phyloP scores from a whole-genome alignment of 1,140 invertebrate genomes.

The Pteromalus puparum region DNA sequence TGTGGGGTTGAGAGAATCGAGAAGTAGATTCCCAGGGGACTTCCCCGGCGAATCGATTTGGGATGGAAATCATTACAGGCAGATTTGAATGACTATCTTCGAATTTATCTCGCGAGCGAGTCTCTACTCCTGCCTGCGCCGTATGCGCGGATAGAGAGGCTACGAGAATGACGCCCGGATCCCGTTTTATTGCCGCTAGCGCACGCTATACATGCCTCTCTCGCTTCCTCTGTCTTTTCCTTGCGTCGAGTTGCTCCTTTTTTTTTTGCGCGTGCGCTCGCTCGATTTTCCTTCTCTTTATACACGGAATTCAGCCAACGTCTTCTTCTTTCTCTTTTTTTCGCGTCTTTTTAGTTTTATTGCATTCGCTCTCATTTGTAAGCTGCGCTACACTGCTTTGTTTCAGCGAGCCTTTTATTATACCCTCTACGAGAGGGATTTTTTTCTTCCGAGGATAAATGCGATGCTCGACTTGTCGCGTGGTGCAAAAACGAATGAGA shows the following conservation, averaged over 20 bases:
- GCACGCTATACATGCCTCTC: too few species aligned
- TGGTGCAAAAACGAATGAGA: too few species aligned
- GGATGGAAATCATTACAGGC: constrained; percentile 74
- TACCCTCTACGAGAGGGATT: not conserved
- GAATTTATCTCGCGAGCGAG: constrained; percentile 68
- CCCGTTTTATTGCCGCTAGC: constrained; percentile 31
- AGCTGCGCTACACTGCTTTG: constrained; percentile 43
- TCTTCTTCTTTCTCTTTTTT: constrained; percentile 1
- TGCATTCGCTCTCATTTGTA: constrained; percentile 46
- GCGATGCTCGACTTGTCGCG: too few species aligned
- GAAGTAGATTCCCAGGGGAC: constrained; percentile 68
- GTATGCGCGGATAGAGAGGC: not conserved
- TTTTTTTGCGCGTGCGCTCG: not conserved
- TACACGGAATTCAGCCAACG: constrained; percentile 20
- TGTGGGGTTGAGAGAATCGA: constrained; percentile 18
- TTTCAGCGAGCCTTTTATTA: constrained; percentile 37
- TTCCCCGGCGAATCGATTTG: constrained; percentile 72
- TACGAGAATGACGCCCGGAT: constrained; percentile 32
- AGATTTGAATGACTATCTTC: constrained; percentile 75
- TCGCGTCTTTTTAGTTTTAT: constrained; percentile 39
- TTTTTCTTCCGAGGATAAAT: too few species aligned
- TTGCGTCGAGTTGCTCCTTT: not conserved
- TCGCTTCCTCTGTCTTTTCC: constrained; percentile 33
- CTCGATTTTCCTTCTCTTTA: constrained; percentile 40
- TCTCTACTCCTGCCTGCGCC: not conserved